Conservation (phyloP, 2,113 vertebrate species). For the Pteruthius melanotis region DNA sequence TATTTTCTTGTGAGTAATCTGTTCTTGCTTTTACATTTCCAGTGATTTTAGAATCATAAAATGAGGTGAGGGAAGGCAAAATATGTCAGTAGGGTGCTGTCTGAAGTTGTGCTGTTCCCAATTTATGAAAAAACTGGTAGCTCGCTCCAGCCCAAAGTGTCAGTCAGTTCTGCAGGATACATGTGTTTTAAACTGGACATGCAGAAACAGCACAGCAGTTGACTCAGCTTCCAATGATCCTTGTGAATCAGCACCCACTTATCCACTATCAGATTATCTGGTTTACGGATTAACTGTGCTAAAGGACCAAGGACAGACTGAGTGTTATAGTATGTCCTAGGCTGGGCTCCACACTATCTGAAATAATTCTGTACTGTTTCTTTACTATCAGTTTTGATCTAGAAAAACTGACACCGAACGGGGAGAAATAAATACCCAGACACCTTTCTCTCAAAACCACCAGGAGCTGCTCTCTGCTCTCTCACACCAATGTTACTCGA, state of each 20-base stretch:
- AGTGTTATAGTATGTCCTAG: not conserved
- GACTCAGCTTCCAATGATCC: not conserved
- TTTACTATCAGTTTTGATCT: not conserved
- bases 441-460: not conserved
- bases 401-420: not conserved
- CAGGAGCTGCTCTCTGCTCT: not conserved
- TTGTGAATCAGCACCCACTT: not conserved
- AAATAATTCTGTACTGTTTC: not conserved
- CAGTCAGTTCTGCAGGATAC: slow-evolving; percentile 20
- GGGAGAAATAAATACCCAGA: not conserved
- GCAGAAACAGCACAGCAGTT: not conserved
- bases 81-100: not conserved
- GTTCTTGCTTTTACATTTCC: slow-evolving; percentile 50
- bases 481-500: not conserved
- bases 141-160: slow-evolving; percentile 20
- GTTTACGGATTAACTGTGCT: not conserved
- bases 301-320: not conserved
- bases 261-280: not conserved
- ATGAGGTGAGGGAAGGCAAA: not conserved
- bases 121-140: slow-evolving; percentile 33
- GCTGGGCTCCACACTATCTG: not conserved
- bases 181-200: slow-evolving; percentile 32
- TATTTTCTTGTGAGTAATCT: slow-evolving; percentile 47
- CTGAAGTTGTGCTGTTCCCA: slow-evolving; percentile 15
- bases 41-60: not conserved